A percentile compares a stretch with the other conserved stretches of the same genome.
Evolutionary conservation across 2,888 invertebrate species (phyloP).

Genomic region (Campoletis raptor): DNA sequence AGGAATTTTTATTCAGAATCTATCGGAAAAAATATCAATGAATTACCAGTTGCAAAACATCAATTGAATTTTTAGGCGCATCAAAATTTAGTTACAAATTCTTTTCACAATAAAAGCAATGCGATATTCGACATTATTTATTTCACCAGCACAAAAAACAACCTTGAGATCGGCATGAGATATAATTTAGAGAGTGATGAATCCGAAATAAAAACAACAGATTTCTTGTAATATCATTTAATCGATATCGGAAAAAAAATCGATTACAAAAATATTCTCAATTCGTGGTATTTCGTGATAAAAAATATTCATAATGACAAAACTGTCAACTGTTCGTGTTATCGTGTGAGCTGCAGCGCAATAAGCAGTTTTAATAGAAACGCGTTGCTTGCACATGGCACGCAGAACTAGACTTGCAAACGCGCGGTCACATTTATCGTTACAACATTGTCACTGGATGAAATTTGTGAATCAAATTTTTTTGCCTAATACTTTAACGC

Average conservation of each 20-base stretch:
- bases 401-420: not conserved
- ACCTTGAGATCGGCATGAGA: not conserved
- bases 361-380: not conserved
- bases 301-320: not conserved
- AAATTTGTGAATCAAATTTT: not conserved
- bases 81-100: not conserved
- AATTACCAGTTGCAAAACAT: not conserved
- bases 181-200: not conserved
- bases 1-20: not conserved
- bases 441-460: not conserved
- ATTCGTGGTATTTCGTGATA: not conserved
- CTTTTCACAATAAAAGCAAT: not conserved
- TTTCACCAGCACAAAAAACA: not conserved
- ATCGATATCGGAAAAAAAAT: not conserved
- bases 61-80: not conserved
- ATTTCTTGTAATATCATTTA: not conserved
- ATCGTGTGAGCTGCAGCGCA: not conserved
- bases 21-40: not conserved
- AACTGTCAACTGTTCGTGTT: not conserved
- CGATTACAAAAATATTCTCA: not conserved
- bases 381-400: not conserved
- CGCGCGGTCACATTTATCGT: not conserved
- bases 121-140: not conserved
- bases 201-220: not conserved
- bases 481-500: not conserved